These are phyloP conservation scores for Danio albolineatus DNA, from an alignment of 2,797 vertebrate species.

Conservation along the genomic window DNA sequence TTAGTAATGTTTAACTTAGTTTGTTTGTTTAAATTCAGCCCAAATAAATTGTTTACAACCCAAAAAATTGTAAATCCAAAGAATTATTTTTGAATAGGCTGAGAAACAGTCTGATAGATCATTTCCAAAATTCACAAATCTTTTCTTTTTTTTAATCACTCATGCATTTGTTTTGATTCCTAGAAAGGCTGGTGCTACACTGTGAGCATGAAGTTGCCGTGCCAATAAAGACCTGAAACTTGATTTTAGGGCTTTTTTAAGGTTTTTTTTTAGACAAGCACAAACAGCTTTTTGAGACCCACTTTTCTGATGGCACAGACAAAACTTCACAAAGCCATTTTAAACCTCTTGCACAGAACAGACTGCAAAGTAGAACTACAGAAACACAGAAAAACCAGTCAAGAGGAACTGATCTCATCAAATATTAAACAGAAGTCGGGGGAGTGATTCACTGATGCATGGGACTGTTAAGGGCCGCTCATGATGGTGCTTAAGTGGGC, in stretches of 20 bases:
- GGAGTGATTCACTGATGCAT: slow-evolving; percentile 65
- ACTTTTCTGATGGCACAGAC: slow-evolving; percentile 6
- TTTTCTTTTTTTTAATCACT: no score
- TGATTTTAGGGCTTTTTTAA: slow-evolving; percentile 3
- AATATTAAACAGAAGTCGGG: slow-evolving; percentile 80
- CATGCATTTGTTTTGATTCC: no score
- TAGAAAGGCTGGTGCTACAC: no score
- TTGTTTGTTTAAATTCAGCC: no score
- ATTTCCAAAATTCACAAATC: no score
- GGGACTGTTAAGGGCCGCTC: slow-evolving; percentile 60
- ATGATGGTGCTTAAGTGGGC: slow-evolving; percentile 32
- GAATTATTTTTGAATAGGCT: no score
- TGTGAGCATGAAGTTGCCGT: background rate
- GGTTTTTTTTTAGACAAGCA: background rate
- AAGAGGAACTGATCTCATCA: slow-evolving; percentile 85
- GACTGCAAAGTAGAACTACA: slow-evolving; percentile 29
- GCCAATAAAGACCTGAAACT: background rate
- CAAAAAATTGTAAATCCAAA: no score
- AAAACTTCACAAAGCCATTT: slow-evolving; percentile 2
- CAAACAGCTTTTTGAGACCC: slow-evolving; percentile 12
- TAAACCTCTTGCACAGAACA: slow-evolving; percentile 11
- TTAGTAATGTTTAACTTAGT: no score
- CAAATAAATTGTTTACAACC: no score
- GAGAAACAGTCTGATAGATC: no score
- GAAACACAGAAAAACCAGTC: slow-evolving; percentile 70